Percentiles rank a stretch among this genome's conserved stretches.
Conservation (phyloP, 2,888 invertebrate genomes). For the Drosophila robusta region DNA sequence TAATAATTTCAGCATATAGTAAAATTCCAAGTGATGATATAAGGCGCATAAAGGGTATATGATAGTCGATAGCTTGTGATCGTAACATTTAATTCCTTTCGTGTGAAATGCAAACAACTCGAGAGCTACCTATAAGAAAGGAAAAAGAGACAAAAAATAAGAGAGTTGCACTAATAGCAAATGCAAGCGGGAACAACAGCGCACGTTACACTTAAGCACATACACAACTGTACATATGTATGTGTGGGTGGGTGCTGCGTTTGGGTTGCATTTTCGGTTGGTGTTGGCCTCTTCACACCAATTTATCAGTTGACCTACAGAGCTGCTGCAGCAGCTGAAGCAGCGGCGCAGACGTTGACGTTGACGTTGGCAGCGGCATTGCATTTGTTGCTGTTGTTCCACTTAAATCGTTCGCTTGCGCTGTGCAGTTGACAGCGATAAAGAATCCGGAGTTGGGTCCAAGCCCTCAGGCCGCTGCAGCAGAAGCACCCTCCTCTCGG, state of each 20-base stretch:
- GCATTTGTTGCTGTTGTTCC: slow-evolving; percentile 48
- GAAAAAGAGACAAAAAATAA: slow-evolving; percentile 18
- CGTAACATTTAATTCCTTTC: slow-evolving; percentile 11
- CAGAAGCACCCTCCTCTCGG: neutral
- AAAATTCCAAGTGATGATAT: too few species aligned
- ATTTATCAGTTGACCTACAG: slow-evolving; percentile 76
- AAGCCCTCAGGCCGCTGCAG: slow-evolving; percentile 13
- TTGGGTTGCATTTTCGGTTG: slow-evolving; percentile 50
- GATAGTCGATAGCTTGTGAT: neutral
- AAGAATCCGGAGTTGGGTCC: slow-evolving; percentile 38
- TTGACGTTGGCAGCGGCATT: slow-evolving; percentile 12
- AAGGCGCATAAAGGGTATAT: neutral
- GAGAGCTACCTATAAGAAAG: slow-evolving; percentile 5
- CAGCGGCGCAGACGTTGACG: slow-evolving; percentile 6
- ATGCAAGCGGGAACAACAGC: slow-evolving; percentile 37
- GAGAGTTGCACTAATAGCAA: slow-evolving; percentile 30
- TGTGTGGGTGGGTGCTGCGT: slow-evolving; percentile 38
- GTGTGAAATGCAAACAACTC: slow-evolving; percentile 45
- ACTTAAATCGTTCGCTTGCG: slow-evolving; percentile 40
- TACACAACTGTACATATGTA: slow-evolving; percentile 1
- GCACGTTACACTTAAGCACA: slow-evolving; percentile 32
- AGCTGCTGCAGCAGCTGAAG: slow-evolving; percentile 33
- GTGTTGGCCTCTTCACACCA: slow-evolving; percentile 51
- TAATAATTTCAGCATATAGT: too few species aligned
- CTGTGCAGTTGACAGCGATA: slow-evolving; percentile 45